Conservation (phyloP, 2,113 vertebrate genomes). For the Apus apus region DNA sequence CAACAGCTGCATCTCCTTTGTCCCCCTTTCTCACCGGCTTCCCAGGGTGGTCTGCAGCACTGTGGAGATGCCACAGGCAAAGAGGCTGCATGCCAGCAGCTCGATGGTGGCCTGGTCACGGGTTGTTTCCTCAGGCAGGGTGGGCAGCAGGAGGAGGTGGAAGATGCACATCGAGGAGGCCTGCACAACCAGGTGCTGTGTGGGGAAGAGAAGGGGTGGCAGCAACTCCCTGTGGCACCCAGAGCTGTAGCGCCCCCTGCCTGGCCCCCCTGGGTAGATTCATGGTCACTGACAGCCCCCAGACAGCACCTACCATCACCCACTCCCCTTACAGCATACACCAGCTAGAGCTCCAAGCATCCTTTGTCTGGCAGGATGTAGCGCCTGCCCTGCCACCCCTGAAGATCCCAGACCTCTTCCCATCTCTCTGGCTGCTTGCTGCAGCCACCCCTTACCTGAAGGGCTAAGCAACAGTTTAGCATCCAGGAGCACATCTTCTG, state of each 20-base stretch:
- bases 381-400: background rate
- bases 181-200: constrained; percentile 82
- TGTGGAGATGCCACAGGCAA: constrained; percentile 82
- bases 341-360: background rate
- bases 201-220: background rate
- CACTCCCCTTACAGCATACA: background rate
- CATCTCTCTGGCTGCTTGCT: background rate
- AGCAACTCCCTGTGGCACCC: background rate
- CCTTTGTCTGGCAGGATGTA: background rate
- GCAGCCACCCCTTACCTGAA: constrained; percentile 65
- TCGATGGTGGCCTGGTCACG: constrained; percentile 35
- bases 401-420: background rate
- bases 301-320: background rate
- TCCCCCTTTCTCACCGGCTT: constrained; percentile 75
- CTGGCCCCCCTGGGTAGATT: no score
- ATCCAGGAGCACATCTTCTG: constrained; percentile 46
- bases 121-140: constrained; percentile 29
- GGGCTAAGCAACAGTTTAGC: constrained; percentile 74
- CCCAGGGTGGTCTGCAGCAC: constrained; percentile 81
- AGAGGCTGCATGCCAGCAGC: constrained; percentile 80
- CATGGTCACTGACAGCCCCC: background rate
- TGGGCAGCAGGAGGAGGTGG: constrained; percentile 73
- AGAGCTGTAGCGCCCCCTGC: background rate
- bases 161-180: constrained; percentile 78
- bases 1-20: background rate